These are phyloP conservation scores for Dasypolia templi DNA, from an alignment of 2,888 invertebrate species.

Conservation along the genomic window DNA sequence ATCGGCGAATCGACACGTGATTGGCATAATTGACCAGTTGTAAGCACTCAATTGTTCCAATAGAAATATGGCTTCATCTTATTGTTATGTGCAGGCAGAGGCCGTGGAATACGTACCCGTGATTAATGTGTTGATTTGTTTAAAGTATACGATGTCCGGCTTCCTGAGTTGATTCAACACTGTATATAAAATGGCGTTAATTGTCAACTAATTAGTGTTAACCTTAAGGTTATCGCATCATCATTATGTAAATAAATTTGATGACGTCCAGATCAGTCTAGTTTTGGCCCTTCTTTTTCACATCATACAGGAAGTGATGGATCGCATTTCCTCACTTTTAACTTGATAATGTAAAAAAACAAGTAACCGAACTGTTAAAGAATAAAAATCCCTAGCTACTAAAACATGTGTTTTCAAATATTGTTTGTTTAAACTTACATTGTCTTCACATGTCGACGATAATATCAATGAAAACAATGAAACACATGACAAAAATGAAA, in stretches of 20 bases:
- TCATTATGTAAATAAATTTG: background rate
- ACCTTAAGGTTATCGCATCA: background rate
- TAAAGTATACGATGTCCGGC: conserved; percentile 48
- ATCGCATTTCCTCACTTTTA: background rate
- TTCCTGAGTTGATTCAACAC: conserved; percentile 42
- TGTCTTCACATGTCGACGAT: conserved; percentile 47
- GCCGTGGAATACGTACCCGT: conserved; percentile 41
- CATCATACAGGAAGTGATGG: background rate
- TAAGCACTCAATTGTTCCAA: conserved; percentile 76
- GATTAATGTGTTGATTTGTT: conserved; percentile 54
- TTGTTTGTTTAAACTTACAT: conserved; percentile 22
- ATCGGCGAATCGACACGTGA: conserved; percentile 76
- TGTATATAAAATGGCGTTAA: background rate
- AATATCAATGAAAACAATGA: conserved; percentile 46
- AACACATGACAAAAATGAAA: conserved; percentile 60
- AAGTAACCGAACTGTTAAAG: background rate
- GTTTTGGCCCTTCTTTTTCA: background rate
- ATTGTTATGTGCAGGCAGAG: conserved; percentile 68
- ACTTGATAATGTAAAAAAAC: background rate
- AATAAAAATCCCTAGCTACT: background rate
- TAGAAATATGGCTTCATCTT: conserved; percentile 75
- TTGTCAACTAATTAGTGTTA: conserved; percentile 10
- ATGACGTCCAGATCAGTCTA: background rate
- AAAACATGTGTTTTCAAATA: conserved; percentile 5
- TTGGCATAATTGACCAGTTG: conserved; percentile 76